Evolutionary conservation across 2,113 vertebrate species (phyloP), one percentile per base, ranked within the genome.

Genomic region (Nibea albiflora): DNA sequence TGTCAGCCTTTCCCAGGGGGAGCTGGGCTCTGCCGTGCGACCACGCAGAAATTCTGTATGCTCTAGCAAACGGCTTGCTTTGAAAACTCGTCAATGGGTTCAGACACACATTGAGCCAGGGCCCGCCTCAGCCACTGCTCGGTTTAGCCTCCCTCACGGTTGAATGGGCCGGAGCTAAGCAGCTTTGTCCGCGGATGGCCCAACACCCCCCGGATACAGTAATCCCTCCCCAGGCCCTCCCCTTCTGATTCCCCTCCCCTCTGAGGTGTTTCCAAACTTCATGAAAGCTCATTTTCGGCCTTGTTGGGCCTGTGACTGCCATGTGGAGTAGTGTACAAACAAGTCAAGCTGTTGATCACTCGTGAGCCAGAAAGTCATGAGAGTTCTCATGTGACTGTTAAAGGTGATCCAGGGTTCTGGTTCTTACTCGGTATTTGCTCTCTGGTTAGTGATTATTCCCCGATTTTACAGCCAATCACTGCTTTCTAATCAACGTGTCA

Each of bases 21-120:
- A 83, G 89, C 74, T 7, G 60, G 77, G 89, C 84, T 89, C 86
- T 90, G 87, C 86, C 85, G 87, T 90, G 93, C 93, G 87, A 78
- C 91, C 94, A 93, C 85, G 92, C 95, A 95, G 92, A 95, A 94
- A 94, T 88, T 93, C 90, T 93, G 90, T 95, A 77, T 90, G 90
- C 90, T 93, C 89, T 93, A 76, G 94, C 90, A 87, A 91, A 88
- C 63, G 83, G 69, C 73, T 75, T 77, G 90, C 94, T 94, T 93
- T 93, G 91, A 94, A 91, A 93, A 87, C 70, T 67, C 63, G 68
- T 93, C 91, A 93, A 90, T 91, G 90, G 88, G 89, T 92, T 92
- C 89, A 94, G 88, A 92, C 84, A 78, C 90, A 87, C 90, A 89
- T 86, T 93, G 88, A 92, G 84, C 84, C 76, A 11, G 46, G 73